phyloP scores from a whole-genome alignment of 2,888 invertebrate species.

The Oligia fasciuncula region DNA sequence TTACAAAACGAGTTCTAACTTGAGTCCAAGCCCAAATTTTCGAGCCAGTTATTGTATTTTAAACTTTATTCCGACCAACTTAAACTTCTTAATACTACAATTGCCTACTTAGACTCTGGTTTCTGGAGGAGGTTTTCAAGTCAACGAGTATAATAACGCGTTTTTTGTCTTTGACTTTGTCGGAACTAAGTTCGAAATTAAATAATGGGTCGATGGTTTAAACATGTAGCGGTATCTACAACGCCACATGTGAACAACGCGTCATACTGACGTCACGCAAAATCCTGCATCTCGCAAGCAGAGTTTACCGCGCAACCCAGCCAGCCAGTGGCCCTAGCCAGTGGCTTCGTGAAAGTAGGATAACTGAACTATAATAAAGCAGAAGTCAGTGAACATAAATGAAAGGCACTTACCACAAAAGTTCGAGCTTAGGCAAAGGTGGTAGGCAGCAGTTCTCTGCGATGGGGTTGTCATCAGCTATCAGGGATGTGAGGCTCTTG shows the following conservation, averaged over 20 bases:
- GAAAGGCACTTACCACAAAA: constrained; percentile 91
- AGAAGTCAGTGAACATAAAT: not conserved
- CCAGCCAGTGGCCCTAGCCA: not conserved
- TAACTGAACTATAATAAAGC: not conserved
- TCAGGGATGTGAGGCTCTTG: constrained; percentile 93
- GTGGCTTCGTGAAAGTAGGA: not conserved
- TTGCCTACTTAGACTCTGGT: not conserved
- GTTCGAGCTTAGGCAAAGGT: constrained; percentile 92
- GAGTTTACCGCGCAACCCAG: no score
- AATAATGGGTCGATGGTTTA: no score
- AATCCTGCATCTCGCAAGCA: no score
- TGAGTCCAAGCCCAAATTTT: not conserved
- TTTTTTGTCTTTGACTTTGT: no score
- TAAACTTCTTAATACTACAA: not conserved
- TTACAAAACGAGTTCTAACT: not conserved
- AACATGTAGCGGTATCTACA: no score
- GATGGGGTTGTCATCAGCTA: constrained; percentile 95
- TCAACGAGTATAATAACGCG: not conserved
- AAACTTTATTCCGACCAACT: not conserved
- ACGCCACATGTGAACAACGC: no score
- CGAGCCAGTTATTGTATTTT: not conserved
- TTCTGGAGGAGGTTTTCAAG: not conserved
- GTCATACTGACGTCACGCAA: no score
- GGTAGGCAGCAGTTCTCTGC: constrained; percentile 93
- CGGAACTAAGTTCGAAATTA: no score